Evolutionary conservation across 2,113 vertebrate species (phyloP), one percentile per base, ranked within the genome.

Genomic region (Entelurus aequoreus): DNA sequence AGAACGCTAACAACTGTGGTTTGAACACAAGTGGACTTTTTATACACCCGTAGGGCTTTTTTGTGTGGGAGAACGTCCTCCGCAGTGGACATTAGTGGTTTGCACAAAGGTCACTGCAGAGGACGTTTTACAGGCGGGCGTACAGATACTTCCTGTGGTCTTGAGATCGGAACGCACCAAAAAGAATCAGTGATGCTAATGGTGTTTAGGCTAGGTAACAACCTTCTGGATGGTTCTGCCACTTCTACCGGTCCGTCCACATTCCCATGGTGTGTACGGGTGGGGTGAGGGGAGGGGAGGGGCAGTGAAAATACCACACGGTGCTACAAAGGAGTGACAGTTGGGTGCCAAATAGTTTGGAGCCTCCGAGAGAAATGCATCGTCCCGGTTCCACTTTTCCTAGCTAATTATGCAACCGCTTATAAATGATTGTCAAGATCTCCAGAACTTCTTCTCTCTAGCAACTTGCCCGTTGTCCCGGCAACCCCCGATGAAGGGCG

Each of bases 361-460:
- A 68, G 63, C 71, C 67, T 36, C 35, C 50, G 63, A 60, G 74
- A 76, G 74, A 85, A 91, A 88, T 90, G 73, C 85, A 60, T 16
- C 83, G 3, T 48, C 54, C 56, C 71, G 62, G 62, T 79, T 76
- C 60, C 0, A 84, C 48, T 65, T 84, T 82, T 82, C 67, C 69
- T 46, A 36, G 47, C 38, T 68, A 60, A 69, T 84, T 77, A 74
- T 63, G 75, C 59, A 72, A 70, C 60, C 68, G 47, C 42, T 48
- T 40, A 54, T 54, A 21, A 54, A 68, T 71, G 48, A 55, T 49
- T 21, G 40, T 42, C 55, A 37, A 61, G 48, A 56, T 68, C 36
- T 58, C 64, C 5, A 4, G 10, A 47, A 48, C 8, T 54, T 14
- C 60, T 35, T 28, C 48, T 76, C 16, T 46, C 65, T 77, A 75